phyloP scores from a whole-genome alignment of 2,797 vertebrate species.

The Phataginus tricuspis region DNA sequence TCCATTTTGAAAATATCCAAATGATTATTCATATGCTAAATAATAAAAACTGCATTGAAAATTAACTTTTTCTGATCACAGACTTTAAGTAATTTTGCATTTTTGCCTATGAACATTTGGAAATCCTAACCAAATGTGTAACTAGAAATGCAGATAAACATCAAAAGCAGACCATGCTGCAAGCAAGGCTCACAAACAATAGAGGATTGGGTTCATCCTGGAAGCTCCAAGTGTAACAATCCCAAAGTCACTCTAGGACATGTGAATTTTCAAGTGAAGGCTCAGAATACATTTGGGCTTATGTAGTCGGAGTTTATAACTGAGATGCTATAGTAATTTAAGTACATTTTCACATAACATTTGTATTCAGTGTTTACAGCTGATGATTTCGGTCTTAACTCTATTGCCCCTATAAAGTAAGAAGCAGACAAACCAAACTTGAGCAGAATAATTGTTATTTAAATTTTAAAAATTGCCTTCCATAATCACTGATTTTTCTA shows the following conservation, averaged over 20 bases:
- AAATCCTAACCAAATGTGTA: conserved; percentile 70
- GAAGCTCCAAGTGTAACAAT: background rate
- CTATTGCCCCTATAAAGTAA: background rate
- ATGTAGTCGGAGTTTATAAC: background rate
- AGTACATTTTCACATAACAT: background rate
- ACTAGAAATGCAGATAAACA: conserved; percentile 69
- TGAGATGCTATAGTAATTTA: background rate
- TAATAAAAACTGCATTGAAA: conserved; percentile 74
- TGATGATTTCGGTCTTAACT: background rate
- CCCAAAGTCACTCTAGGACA: background rate
- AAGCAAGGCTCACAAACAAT: background rate
- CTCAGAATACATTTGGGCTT: background rate
- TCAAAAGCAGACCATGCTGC: background rate
- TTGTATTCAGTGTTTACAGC: background rate
- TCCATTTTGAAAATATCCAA: conserved; percentile 12
- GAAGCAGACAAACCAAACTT: background rate
- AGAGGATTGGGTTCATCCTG: background rate
- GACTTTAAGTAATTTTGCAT: conserved; percentile 63
- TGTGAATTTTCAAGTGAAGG: background rate
- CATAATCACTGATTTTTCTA: background rate
- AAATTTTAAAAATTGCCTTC: conserved; percentile 16
- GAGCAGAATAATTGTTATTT: conserved; percentile 12
- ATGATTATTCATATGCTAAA: background rate
- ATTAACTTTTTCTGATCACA: conserved; percentile 69
- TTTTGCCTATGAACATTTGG: conserved; percentile 76